These are phyloP conservation scores for Pangasius mekongensis DNA, from an alignment of 2,797 vertebrate species.

Conservation along the genomic window DNA sequence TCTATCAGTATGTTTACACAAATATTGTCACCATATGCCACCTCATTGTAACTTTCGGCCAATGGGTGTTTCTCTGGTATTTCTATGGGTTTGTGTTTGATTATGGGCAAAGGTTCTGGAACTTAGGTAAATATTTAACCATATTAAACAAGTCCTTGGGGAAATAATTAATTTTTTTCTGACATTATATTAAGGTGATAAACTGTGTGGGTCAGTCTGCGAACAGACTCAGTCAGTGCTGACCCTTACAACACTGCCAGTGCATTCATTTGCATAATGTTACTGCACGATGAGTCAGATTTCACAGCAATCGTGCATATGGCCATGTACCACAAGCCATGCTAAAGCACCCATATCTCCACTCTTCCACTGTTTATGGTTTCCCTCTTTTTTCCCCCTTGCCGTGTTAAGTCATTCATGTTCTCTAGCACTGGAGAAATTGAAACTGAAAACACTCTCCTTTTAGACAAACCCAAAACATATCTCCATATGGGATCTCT, in stretches of 20 bases:
- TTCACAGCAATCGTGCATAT: neutral
- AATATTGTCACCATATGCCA: slow-evolving; percentile 9
- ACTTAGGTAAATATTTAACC: neutral
- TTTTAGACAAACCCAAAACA: neutral
- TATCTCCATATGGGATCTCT: slow-evolving; percentile 23
- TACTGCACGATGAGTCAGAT: neutral
- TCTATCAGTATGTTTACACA: neutral
- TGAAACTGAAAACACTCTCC: neutral
- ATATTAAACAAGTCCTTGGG: neutral
- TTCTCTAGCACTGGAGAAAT: slow-evolving; percentile 8
- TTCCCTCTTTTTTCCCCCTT: neutral
- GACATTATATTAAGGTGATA: no score
- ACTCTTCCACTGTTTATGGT: neutral
- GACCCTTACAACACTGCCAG: neutral
- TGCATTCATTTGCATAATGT: neutral
- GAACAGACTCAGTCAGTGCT: neutral
- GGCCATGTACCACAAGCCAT: neutral
- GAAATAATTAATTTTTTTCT: neutral
- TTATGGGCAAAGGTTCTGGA: neutral
- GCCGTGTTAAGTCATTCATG: neutral
- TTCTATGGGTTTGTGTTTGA: neutral
- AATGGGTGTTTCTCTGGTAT: neutral
- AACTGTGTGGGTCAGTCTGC: no score
- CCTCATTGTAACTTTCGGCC: neutral
- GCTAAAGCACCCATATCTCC: neutral